phyloP scores from a whole-genome alignment of 2,113 vertebrate species.

The Proterorhinus semilunaris region DNA sequence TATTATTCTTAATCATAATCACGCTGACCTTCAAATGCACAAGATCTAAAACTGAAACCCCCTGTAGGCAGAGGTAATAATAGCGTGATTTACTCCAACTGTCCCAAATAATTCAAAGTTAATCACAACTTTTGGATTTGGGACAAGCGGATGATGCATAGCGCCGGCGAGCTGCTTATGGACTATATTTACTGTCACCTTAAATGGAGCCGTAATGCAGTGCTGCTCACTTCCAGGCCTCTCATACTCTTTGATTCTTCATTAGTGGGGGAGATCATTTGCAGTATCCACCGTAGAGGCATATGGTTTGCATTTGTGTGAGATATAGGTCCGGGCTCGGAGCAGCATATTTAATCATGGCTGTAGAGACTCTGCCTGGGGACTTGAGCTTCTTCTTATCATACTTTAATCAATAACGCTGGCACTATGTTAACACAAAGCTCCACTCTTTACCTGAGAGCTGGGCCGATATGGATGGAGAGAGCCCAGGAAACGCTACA shows the following conservation, averaged over 20 bases:
- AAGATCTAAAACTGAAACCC: slow-evolving; percentile 5
- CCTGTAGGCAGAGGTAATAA: slow-evolving; percentile 13
- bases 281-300: slow-evolving; percentile 31
- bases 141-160: neutral
- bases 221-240: slow-evolving; percentile 9
- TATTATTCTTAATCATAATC: slow-evolving; percentile 12
- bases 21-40: slow-evolving; percentile 7
- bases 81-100: slow-evolving; percentile 7
- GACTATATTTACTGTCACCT: slow-evolving; percentile 10
- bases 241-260: slow-evolving; percentile 21
- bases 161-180: neutral
- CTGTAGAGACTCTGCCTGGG: slow-evolving; percentile 62
- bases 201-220: slow-evolving; percentile 23
- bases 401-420: slow-evolving; percentile 78
- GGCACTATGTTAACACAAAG: slow-evolving; percentile 72
- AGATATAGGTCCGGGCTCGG: slow-evolving; percentile 49
- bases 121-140: slow-evolving; percentile 13
- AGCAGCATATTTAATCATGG: slow-evolving; percentile 71
- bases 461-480: slow-evolving; percentile 23
- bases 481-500: slow-evolving; percentile 25
- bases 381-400: slow-evolving; percentile 74
- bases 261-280: slow-evolving; percentile 36
- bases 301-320: slow-evolving; percentile 40
- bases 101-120: slow-evolving; percentile 8
- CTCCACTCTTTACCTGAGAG: slow-evolving; percentile 48